phyloP scores from a whole-genome alignment of 2,888 invertebrate genomes.

The Odontomyia ornata region DNA sequence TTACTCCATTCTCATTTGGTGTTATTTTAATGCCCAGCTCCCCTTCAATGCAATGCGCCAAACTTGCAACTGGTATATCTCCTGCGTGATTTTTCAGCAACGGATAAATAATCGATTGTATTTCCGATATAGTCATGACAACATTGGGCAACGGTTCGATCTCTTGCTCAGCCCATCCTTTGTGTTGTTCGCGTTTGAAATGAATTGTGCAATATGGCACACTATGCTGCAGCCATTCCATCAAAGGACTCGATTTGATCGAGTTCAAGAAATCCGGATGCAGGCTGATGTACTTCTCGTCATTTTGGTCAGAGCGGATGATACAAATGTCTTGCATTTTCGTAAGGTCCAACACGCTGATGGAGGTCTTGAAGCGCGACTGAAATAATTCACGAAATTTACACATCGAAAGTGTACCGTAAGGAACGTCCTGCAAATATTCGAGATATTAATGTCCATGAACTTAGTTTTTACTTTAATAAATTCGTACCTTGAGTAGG shows the following conservation, averaged over 20 bases:
- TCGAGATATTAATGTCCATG: neutral
- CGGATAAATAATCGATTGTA: slow-evolving; percentile 61
- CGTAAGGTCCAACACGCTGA: slow-evolving; percentile 74
- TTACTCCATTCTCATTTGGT: slow-evolving; percentile 74
- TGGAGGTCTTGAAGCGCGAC: slow-evolving; percentile 78
- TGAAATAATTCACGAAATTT: slow-evolving; percentile 84
- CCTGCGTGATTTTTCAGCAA: slow-evolving; percentile 60
- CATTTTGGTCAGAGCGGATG: slow-evolving; percentile 75
- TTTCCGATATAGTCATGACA: slow-evolving; percentile 61
- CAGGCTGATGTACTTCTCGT: slow-evolving; percentile 77
- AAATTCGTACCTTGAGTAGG: slow-evolving; percentile 67
- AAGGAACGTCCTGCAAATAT: slow-evolving; percentile 74
- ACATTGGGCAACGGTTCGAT: slow-evolving; percentile 71
- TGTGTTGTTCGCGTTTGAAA: slow-evolving; percentile 68
- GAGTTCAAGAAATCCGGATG: slow-evolving; percentile 71
- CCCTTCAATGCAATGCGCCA: slow-evolving; percentile 62
- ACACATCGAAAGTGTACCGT: slow-evolving; percentile 78
- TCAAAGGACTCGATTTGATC: slow-evolving; percentile 63
- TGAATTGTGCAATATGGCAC: slow-evolving; percentile 74
- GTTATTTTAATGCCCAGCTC: slow-evolving; percentile 58
- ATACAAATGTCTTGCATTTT: slow-evolving; percentile 79
- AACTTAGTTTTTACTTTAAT: too few relatives aligned
- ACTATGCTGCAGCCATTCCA: slow-evolving; percentile 65
- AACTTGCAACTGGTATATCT: slow-evolving; percentile 62
- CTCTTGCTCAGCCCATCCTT: slow-evolving; percentile 82